Base-by-base conservation (phyloP, 1,140 invertebrate species). In the Drosophila obscura region DNA sequence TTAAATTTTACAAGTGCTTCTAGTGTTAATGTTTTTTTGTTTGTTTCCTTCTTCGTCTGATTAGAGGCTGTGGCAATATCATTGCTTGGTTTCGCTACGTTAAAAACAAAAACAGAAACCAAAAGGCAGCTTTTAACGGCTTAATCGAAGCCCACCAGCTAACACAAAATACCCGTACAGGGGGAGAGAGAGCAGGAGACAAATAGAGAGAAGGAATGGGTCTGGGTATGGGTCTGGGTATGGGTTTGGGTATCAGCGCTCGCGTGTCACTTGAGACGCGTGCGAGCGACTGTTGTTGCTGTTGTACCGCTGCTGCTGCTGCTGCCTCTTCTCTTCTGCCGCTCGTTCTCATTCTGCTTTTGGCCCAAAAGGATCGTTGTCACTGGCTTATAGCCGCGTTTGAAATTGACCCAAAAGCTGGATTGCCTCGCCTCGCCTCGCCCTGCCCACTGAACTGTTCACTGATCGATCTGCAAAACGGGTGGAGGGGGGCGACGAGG, bases 191-290 rank as follows among this genome's bases (percentile, higher is more conserved):
- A 39, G 3, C 9, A 11, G 11, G 35, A 39, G 9, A 11, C 0
- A 35, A 59, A 69, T 64, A 52, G 31, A 49, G 48, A 61, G 31
- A 16, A 11, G 3, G 0, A n/a, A 4, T 5, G 43, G 15, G 46
- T 39, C 8, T 5, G 4, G 6, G 26, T 26, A 5, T 26, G 2
- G 6, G 15, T 35, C 16, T 15, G 51, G 16, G 26, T 19, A 16
- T 35, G 9, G 4, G 31, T 9, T 2, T 8, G 28, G 8, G 28
- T 31, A 7, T 59, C 19, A 19, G 19, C 19, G 19, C 19, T 87
- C 83, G 80, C 83, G 83, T 83, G 83, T 88, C 83, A 88, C 84
- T 83, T 88, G 83, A 88, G 83, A 88, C 84, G 83, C 83, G 83
- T 88, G 83, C 83, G 83, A 88, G 76, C 84, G 84, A 89, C 83